A percentile compares a stretch with the other conserved stretches of the same genome.
Evolutionary conservation across 2,888 invertebrate species (phyloP).

Genomic region (Boloria selene): DNA sequence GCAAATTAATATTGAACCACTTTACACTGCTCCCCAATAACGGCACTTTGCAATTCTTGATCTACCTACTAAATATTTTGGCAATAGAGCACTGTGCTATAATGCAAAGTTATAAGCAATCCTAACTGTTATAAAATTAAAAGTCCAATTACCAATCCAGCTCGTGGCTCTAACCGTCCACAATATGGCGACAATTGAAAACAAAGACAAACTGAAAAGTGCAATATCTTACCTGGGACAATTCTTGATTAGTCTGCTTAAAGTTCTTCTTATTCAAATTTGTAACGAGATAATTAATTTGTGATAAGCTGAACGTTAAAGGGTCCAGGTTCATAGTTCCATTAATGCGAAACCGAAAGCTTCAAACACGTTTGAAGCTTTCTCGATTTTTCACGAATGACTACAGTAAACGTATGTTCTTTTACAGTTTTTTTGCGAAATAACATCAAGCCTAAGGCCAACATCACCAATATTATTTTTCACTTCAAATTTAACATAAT

Average conservation of each 20-base stretch:
- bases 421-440: constrained; percentile 72
- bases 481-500: constrained; percentile 71
- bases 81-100: constrained; percentile 43
- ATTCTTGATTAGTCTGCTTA: constrained; percentile 93
- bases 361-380: constrained; percentile 97
- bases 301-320: constrained; percentile 98
- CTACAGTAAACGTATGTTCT: constrained; percentile 72
- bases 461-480: constrained; percentile 78
- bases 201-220: constrained; percentile 60
- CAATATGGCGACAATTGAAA: constrained; percentile 78
- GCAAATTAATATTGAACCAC: constrained; percentile 34
- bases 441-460: constrained; percentile 73
- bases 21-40: constrained; percentile 30
- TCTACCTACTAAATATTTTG: constrained; percentile 44
- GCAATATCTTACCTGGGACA: constrained; percentile 90
- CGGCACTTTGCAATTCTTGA: constrained; percentile 19
- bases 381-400: constrained; percentile 89
- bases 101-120: constrained; percentile 41
- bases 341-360: constrained; percentile 95
- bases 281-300: constrained; percentile 98
- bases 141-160: constrained; percentile 42
- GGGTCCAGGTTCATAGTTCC: constrained; percentile 99
- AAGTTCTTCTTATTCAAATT: constrained; percentile 98
- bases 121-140: constrained; percentile 31
- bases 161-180: constrained; percentile 58